Percentiles rank a stretch among this genome's conserved stretches.
These are phyloP conservation scores for Pristionchus maxplancki DNA, from an alignment of 2,888 invertebrate genomes.

Conservation along the genomic window DNA sequence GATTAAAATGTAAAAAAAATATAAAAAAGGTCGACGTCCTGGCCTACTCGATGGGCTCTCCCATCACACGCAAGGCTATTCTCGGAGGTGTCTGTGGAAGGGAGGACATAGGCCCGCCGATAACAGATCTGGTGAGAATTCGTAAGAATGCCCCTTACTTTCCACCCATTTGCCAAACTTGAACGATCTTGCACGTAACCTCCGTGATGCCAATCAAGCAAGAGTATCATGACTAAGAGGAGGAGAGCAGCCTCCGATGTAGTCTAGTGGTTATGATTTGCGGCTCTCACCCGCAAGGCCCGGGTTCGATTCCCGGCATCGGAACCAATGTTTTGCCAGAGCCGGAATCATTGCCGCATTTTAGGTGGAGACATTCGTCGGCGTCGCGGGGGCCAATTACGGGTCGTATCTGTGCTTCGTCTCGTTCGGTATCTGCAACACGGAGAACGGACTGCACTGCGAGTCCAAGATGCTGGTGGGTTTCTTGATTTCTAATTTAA, in stretches of 20 bases:
- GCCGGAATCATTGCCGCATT: not conserved
- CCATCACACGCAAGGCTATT: slow-evolving; percentile 50
- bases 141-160: too few relatives aligned
- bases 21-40: slow-evolving; percentile 24
- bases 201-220: not conserved
- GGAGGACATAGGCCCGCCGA: slow-evolving; percentile 51
- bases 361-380: slow-evolving; percentile 65
- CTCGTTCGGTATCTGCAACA: slow-evolving; percentile 68
- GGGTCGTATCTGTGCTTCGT: slow-evolving; percentile 69
- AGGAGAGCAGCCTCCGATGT: slow-evolving; percentile 52
- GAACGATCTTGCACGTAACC: not conserved
- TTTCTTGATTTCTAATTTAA: not conserved
- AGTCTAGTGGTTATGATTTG: slow-evolving; percentile 71
- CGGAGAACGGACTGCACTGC: slow-evolving; percentile 67
- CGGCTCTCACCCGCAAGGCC: slow-evolving; percentile 70
- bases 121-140: slow-evolving; percentile 53
- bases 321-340: slow-evolving; percentile 51
- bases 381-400: slow-evolving; percentile 70
- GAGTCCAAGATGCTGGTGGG: slow-evolving; percentile 66
- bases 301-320: slow-evolving; percentile 71
- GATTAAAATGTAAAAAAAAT: not conserved
- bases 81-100: slow-evolving; percentile 54
- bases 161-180: not conserved
- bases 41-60: slow-evolving; percentile 48
- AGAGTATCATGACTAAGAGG: not conserved